Evolutionary conservation across 2,113 vertebrate species (phyloP).

Genomic region (Rhea americana): DNA sequence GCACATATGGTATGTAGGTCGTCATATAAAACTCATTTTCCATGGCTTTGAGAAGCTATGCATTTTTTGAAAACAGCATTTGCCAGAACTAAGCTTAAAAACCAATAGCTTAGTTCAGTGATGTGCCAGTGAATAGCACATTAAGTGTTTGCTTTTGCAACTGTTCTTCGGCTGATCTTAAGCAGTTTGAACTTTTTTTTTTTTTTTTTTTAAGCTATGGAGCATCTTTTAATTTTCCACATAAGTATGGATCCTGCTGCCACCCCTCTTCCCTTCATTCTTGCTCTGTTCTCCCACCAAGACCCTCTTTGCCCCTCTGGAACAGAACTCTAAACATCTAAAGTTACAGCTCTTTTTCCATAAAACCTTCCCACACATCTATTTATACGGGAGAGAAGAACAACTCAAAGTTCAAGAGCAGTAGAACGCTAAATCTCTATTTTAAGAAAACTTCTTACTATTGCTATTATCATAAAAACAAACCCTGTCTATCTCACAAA

Average conservation of each 20-base stretch:
- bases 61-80: not conserved
- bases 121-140: not conserved
- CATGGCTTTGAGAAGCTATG: not conserved
- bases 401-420: not conserved
- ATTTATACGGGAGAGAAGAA: not conserved
- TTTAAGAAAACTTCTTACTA: not conserved
- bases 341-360: not conserved
- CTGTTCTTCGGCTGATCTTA: not conserved
- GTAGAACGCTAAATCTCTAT: not conserved
- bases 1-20: not conserved
- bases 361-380: not conserved
- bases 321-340: not conserved
- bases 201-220: not conserved
- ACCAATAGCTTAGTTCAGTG: not conserved
- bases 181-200: not conserved
- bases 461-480: not conserved
- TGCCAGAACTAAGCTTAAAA: not conserved
- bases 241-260: not conserved
- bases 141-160: not conserved
- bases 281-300: not conserved
- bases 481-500: not conserved
- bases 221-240: not conserved
- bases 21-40: not conserved
- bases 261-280: not conserved
- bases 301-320: not conserved